A percentile compares a stretch with the other conserved stretches of the same genome.
Conservation (phyloP, 1,140 invertebrate genomes). For the Phthorimaea operculella region DNA sequence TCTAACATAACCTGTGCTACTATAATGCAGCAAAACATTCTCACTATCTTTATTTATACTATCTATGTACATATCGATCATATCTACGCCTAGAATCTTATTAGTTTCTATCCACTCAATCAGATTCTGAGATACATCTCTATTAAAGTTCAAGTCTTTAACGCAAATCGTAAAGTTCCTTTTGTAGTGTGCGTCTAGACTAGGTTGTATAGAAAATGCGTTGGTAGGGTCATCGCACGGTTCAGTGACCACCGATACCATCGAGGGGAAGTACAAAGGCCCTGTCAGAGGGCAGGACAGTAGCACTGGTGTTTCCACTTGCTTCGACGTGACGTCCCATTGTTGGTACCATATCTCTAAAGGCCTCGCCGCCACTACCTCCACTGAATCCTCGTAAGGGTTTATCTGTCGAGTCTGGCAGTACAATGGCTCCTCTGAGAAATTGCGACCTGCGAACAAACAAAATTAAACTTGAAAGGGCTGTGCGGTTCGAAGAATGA, state of each 20-base stretch:
- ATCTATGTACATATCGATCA: constrained; percentile 74
- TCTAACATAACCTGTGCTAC: constrained; percentile 65
- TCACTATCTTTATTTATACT: constrained; percentile 67
- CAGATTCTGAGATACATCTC: constrained; percentile 71
- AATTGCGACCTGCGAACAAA: constrained; percentile 44
- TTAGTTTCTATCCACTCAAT: constrained; percentile 78
- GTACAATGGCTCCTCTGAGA: constrained; percentile 42
- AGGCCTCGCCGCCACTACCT: constrained; percentile 58
- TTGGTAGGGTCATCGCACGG: constrained; percentile 56
- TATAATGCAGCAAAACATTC: constrained; percentile 69
- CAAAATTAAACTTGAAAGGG: not conserved
- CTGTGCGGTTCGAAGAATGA: not conserved
- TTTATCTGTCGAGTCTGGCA: constrained; percentile 52
- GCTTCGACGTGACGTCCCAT: constrained; percentile 44
- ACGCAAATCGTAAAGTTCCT: constrained; percentile 75
- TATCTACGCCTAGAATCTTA: constrained; percentile 73
- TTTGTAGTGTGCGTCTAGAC: constrained; percentile 20
- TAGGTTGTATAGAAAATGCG: constrained; percentile 38
- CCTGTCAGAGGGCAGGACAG: constrained; percentile 57
- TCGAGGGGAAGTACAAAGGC: constrained; percentile 29
- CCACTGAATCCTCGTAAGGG: constrained; percentile 36
- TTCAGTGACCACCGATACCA: constrained; percentile 55
- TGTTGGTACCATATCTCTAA: constrained; percentile 63
- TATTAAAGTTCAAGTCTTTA: constrained; percentile 75
- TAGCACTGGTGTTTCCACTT: constrained; percentile 52